Percentiles rank a stretch among this genome's conserved stretches.
These are phyloP conservation scores for Eubasilissa regina DNA, from an alignment of 1,140 invertebrate species.

Conservation along the genomic window DNA sequence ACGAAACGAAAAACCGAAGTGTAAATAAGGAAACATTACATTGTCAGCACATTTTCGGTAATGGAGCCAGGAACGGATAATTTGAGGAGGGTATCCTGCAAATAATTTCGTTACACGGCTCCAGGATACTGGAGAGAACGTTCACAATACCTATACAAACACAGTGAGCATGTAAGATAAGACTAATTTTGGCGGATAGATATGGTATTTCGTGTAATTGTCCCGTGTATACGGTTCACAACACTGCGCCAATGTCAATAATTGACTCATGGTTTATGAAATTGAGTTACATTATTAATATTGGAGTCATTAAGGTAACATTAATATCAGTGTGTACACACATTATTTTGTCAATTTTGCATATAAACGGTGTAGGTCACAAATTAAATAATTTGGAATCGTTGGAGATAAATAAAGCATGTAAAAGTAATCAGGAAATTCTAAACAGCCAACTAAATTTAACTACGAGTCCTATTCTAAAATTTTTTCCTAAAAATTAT, in stretches of 20 bases:
- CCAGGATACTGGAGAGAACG: slow-evolving; percentile 1
- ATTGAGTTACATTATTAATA: background rate
- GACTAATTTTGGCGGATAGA: slow-evolving; percentile 48
- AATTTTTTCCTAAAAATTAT: too few species aligned
- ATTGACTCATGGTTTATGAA: background rate
- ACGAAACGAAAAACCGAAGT: background rate
- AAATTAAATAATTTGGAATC: too few species aligned
- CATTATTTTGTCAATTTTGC: too few species aligned
- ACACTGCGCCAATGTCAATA: slow-evolving; percentile 33
- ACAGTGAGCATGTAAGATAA: slow-evolving; percentile 55
- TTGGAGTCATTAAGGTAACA: too few species aligned
- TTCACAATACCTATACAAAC: slow-evolving; percentile 46
- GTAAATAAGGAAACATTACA: slow-evolving; percentile 51
- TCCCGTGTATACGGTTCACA: slow-evolving; percentile 16
- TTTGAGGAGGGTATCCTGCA: slow-evolving; percentile 42
- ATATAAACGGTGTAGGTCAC: too few species aligned
- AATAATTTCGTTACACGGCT: slow-evolving; percentile 51
- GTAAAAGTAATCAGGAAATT: too few species aligned
- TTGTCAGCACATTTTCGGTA: slow-evolving; percentile 56
- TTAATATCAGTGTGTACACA: too few species aligned
- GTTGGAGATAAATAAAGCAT: too few species aligned
- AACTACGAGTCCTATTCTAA: too few species aligned
- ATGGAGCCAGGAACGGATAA: slow-evolving; percentile 55
- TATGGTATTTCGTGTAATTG: slow-evolving; percentile 50
- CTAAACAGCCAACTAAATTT: too few species aligned